Percentiles rank a stretch among this genome's conserved stretches.
Conservation (phyloP, 1,140 invertebrate species). For the Aphidius gifuensis region DNA sequence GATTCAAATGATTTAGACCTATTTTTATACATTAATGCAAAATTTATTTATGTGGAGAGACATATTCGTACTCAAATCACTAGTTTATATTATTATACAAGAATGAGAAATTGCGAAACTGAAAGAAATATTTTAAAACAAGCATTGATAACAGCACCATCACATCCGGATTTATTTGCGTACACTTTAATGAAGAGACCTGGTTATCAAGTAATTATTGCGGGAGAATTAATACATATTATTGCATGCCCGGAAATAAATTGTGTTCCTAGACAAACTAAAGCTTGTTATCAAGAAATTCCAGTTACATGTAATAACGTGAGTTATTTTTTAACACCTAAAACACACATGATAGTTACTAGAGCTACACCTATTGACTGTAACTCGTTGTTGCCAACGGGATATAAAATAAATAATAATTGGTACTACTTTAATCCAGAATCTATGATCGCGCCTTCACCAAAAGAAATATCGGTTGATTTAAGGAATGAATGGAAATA, state of each 20-base stretch:
- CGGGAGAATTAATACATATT: too few relatives aligned
- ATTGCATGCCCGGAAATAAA: conserved; percentile 12
- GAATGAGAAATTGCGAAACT: conserved; percentile 25
- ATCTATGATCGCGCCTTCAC: not conserved
- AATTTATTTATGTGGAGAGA: conserved; percentile 29
- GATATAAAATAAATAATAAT: conserved; percentile 9
- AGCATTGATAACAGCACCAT: conserved; percentile 4
- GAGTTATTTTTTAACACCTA: conserved; percentile 10
- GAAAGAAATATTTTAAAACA: conserved; percentile 21
- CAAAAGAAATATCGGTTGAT: not conserved
- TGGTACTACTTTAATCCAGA: conserved; percentile 15
- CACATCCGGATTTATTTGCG: too few relatives aligned
- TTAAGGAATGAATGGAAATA: conserved; percentile 20
- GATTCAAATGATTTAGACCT: conserved; percentile 27
- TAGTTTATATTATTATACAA: conserved; percentile 22
- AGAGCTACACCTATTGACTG: conserved; percentile 17
- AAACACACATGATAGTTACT: conserved; percentile 18
- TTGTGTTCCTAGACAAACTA: not conserved
- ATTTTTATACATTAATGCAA: conserved; percentile 28
- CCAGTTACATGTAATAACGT: conserved; percentile 9
- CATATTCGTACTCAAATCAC: conserved; percentile 17
- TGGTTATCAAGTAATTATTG: too few relatives aligned
- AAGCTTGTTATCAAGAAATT: conserved; percentile 14
- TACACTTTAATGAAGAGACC: too few relatives aligned
- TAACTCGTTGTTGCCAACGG: conserved; percentile 10